A percentile compares a stretch with the other conserved stretches of the same genome.
Conservation (phyloP, 2,888 invertebrate genomes). For the Torymus tubicola region DNA sequence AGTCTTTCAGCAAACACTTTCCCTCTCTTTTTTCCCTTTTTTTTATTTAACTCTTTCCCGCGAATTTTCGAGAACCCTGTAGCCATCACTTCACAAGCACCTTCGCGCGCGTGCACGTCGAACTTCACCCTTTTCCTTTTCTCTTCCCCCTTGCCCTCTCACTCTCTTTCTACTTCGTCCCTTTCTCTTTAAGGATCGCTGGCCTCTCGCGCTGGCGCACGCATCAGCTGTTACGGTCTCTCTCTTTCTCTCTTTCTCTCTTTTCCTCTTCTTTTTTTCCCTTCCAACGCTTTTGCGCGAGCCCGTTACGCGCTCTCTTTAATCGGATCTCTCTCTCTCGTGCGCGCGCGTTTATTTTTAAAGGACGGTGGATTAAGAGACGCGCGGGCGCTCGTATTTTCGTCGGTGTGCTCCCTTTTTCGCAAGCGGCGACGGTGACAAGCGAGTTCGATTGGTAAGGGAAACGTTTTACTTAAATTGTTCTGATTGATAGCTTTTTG, state of each 20-base stretch:
- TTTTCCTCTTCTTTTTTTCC: neutral
- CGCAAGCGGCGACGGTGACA: neutral
- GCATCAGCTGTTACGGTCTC: constrained; percentile 61
- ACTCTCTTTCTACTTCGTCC: constrained; percentile 41
- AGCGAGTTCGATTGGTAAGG: constrained; percentile 16
- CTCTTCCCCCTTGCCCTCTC: no score
- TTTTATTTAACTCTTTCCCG: no score
- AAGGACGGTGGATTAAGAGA: neutral
- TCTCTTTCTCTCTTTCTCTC: neutral
- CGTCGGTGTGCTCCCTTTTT: neutral
- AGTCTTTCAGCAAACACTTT: neutral
- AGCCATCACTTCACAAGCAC: no score
- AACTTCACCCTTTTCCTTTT: no score
- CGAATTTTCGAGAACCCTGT: no score
- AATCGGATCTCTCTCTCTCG: neutral
- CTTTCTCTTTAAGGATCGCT: constrained; percentile 67
- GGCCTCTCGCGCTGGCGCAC: constrained; percentile 54
- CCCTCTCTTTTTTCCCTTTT: neutral
- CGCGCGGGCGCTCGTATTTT: neutral
- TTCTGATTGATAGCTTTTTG: constrained; percentile 17
- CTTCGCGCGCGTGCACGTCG: neutral
- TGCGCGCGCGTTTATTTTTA: constrained; percentile 9
- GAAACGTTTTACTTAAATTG: constrained; percentile 28
- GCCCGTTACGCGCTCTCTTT: neutral
- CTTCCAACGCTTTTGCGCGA: neutral